These are phyloP conservation scores for Tribolium freemani DNA, from an alignment of 2,888 invertebrate genomes.

Conservation along the genomic window DNA sequence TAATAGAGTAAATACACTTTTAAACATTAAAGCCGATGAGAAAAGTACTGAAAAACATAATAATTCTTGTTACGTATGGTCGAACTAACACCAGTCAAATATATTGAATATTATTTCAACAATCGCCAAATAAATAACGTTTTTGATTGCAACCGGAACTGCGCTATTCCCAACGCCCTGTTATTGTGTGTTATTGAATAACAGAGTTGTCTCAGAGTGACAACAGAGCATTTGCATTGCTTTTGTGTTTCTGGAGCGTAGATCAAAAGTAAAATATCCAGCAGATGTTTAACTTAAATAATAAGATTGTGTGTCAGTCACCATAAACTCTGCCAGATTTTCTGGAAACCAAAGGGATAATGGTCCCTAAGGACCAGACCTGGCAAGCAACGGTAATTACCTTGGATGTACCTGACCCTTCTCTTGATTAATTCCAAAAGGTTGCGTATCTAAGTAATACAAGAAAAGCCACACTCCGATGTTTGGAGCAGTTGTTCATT, in stretches of 20 bases:
- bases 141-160: neutral
- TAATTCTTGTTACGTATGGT: no score
- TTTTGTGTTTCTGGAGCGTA: neutral
- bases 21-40: neutral
- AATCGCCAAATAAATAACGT: neutral
- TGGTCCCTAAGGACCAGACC: neutral
- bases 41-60: neutral
- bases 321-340: neutral
- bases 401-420: neutral
- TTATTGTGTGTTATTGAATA: neutral
- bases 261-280: neutral
- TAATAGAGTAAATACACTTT: neutral
- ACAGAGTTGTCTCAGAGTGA: neutral
- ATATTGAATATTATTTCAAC: neutral
- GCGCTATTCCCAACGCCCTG: neutral
- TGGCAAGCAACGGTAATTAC: neutral
- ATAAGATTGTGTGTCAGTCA: no score
- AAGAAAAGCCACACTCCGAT: neutral
- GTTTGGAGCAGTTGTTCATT: constrained; percentile 14
- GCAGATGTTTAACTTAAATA: neutral
- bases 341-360: neutral
- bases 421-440: constrained; percentile 1
- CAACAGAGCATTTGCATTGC: neutral
- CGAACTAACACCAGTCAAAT: neutral
- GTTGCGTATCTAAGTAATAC: constrained; percentile 4